Evolutionary conservation across 2,888 invertebrate species (phyloP).

Genomic region (Callinectes sapidus): DNA sequence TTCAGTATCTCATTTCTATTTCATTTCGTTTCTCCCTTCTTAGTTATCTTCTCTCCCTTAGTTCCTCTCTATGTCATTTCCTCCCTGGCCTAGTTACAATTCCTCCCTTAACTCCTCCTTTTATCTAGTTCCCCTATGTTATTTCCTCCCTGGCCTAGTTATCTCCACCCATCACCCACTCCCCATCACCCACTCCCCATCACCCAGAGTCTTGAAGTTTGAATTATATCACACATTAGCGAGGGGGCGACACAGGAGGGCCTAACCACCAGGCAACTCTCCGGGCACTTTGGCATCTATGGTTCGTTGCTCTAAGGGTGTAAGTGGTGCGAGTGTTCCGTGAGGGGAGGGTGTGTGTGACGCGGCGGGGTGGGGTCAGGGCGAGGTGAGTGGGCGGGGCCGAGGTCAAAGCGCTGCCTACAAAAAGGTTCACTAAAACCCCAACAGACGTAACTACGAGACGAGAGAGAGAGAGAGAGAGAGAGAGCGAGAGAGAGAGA

Average conservation of each 20-base stretch:
- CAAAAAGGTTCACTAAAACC: constrained; percentile 15
- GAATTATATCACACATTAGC: constrained; percentile 23
- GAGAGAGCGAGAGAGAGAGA: too few relatives aligned
- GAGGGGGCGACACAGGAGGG: neutral
- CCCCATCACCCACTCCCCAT: neutral
- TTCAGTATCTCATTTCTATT: neutral
- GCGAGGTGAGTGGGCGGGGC: constrained; percentile 27
- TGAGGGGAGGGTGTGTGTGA: neutral
- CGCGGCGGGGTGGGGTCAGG: neutral
- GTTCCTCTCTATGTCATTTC: neutral
- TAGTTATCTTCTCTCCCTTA: neutral
- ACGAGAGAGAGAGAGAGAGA: neutral
- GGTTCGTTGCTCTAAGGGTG: neutral
- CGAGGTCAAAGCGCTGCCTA: neutral
- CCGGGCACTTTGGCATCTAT: neutral
- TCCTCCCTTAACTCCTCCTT: neutral
- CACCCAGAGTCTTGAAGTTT: neutral
- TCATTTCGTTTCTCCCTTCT: neutral
- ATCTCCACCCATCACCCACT: neutral
- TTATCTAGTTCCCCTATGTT: neutral
- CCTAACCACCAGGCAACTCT: neutral
- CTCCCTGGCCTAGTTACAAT: neutral
- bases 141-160: neutral
- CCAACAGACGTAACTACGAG: neutral
- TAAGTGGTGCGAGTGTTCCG: neutral